Evolutionary conservation across 1,140 invertebrate genomes (phyloP), one percentile per base, ranked within the genome.

Genomic region (Drosophila sp.): DNA sequence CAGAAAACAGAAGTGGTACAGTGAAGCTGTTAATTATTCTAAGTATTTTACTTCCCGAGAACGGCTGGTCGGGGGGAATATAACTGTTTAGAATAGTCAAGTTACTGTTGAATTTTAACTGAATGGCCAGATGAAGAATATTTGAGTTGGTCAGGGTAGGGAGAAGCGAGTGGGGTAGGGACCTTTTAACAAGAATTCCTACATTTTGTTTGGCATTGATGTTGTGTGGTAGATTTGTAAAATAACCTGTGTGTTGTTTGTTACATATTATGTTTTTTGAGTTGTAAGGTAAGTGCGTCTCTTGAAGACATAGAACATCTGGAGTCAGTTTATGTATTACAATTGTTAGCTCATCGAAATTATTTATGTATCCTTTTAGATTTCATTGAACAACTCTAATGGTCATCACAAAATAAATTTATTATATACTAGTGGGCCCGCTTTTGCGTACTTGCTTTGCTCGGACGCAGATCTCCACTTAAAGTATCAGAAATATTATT

Each of bases 311-410:
- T 38, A 64, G 21, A n/a, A 64, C 16, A 34, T 53, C 16, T 7
- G 34, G 27, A 34, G 36, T 64, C 48, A 27, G 18, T 14, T 13
- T 64, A 64, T 53, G 53, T 64, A 53, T 53, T 64, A 34, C 7
- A 34, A 34, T 34, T 9, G 32, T 8, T 34, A 34, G 16, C n/a
- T 25, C n/a, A n/a, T n/a, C n/a, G n/a, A n/a, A n/a, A n/a, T n/a
- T n/a, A n/a, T n/a, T n/a, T n/a, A n/a, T n/a, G 29, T 65, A 65
- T 21, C 62, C 62, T 21, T 65, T 53, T 32, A 65, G 11, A 29
- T 65, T 65, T 21, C 62, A 65, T 56, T 65, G 50, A 25, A 65
- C 16, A 36, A 65, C 38, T 41, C 13, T 41, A 41, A 41, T 41
- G 38, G 38, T 41, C 38, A 41, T 41, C 8, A n/a, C 8, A 11